Evolutionary conservation across 2,888 invertebrate genomes (phyloP), one percentile per base, ranked within the genome.

Genomic region (Timandra comae): DNA sequence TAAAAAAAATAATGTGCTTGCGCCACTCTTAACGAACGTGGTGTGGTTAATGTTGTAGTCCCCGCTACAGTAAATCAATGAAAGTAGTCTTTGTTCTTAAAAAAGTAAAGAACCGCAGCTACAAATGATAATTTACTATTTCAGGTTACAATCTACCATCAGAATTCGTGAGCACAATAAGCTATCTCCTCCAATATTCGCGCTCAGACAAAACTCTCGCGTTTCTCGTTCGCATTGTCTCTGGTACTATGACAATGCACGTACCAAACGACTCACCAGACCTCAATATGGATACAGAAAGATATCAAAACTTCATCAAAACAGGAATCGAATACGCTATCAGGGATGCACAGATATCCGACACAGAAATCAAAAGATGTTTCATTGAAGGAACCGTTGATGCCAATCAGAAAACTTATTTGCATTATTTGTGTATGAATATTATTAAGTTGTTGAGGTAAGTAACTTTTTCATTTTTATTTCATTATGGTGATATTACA

Each of bases 71-170:
- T n/a, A n/a, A n/a, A n/a, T n/a, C n/a, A n/a, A n/a, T n/a, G n/a
- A n/a, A n/a, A n/a, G n/a, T n/a, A n/a, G n/a, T n/a, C n/a, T n/a
- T n/a, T n/a, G n/a, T n/a, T n/a, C n/a, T n/a, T n/a, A n/a, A n/a
- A n/a, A n/a, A n/a, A n/a, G n/a, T n/a, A n/a, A n/a, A n/a, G n/a
- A n/a, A n/a, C n/a, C n/a, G n/a, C n/a, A n/a, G n/a, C n/a, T n/a
- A n/a, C n/a, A n/a, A n/a, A n/a, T n/a, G n/a, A n/a, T n/a, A n/a
- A n/a, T n/a, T n/a, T n/a, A n/a, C 6, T 21, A 23, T 54, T 57
- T 5, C 79, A 79, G 91, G 91, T 42, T 87, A 88, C 50, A 87
- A 86, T 33, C 87, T 89, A 46, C 88, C 90, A 0, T 87, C 90
- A 1, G 86, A 89, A 40, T 81, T 91, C 31, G 85, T 91, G 1